Conservation (phyloP, 2,113 vertebrate species). For the Melanocharis versteri region DNA sequence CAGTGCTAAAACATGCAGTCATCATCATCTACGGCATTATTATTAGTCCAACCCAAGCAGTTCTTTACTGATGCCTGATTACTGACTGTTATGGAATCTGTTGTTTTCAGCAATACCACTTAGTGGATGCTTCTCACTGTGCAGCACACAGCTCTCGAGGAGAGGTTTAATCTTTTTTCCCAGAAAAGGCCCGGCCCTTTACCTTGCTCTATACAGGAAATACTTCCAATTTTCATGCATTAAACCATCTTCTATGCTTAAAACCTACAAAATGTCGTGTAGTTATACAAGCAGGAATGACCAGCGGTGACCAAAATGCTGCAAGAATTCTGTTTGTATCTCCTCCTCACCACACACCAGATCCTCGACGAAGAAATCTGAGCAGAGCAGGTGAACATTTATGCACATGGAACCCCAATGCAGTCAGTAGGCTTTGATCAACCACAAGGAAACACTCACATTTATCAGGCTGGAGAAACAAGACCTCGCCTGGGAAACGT, state of each 20-base stretch:
- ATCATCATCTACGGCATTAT: background rate
- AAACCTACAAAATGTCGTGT: background rate
- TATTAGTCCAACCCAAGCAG: background rate
- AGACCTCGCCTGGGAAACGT: background rate
- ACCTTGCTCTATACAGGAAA: background rate
- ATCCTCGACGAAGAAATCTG: background rate
- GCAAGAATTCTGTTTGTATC: background rate
- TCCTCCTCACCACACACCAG: background rate
- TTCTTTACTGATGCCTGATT: background rate
- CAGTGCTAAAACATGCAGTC: background rate
- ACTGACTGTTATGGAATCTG: background rate
- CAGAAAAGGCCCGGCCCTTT: background rate
- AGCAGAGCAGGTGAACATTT: background rate
- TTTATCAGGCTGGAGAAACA: background rate
- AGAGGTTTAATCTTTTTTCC: background rate
- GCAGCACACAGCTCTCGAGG: accelerated
- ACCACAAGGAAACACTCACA: background rate
- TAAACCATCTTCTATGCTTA: background rate
- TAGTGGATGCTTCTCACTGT: background rate
- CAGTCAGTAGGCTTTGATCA: background rate
- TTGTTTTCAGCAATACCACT: background rate
- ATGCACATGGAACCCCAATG: background rate
- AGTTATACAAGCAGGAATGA: background rate
- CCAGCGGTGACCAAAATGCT: background rate
- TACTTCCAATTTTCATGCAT: background rate